Percentiles rank a stretch among this genome's conserved stretches.
phyloP scores from a whole-genome alignment of 2,113 vertebrate species.

The Plestiodon gilberti region DNA sequence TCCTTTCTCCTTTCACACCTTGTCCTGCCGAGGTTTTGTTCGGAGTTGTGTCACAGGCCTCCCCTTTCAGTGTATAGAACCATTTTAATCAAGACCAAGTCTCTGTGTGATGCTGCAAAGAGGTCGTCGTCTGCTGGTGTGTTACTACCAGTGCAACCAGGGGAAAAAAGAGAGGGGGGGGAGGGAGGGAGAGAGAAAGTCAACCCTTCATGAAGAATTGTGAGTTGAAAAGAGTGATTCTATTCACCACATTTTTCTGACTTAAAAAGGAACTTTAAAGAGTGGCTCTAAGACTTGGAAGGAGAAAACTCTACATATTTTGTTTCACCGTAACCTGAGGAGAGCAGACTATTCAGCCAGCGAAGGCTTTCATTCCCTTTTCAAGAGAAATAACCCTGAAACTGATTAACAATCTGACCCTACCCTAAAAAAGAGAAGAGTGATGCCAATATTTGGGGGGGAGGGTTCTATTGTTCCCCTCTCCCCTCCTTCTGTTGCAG shows the following conservation, averaged over 20 bases:
- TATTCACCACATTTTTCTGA: slow-evolving; percentile 76
- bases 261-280: slow-evolving; percentile 82
- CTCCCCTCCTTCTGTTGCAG: background rate
- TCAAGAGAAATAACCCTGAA: slow-evolving; percentile 72
- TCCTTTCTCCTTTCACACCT: slow-evolving; percentile 72
- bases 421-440: slow-evolving; percentile 61
- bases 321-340: slow-evolving; percentile 75
- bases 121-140: slow-evolving; percentile 68
- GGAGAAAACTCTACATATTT: slow-evolving; percentile 80
- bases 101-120: slow-evolving; percentile 68
- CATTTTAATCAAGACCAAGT: slow-evolving; percentile 80
- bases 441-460: slow-evolving; percentile 62
- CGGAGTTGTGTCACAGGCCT: slow-evolving; percentile 71
- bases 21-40: slow-evolving; percentile 76
- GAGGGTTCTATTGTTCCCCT: background rate
- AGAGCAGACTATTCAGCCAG: slow-evolving; percentile 72
- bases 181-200: slow-evolving; percentile 66
- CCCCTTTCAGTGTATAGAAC: slow-evolving; percentile 74
- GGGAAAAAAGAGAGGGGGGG: slow-evolving; percentile 59
- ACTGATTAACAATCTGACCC: slow-evolving; percentile 76
- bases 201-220: slow-evolving; percentile 74
- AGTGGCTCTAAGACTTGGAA: slow-evolving; percentile 71
- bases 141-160: slow-evolving; percentile 74
- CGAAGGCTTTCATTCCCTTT: slow-evolving; percentile 75
- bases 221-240: slow-evolving; percentile 79